These are phyloP conservation scores for Lycaon pictus DNA, from an alignment of 2,113 vertebrate genomes.

Conservation along the genomic window DNA sequence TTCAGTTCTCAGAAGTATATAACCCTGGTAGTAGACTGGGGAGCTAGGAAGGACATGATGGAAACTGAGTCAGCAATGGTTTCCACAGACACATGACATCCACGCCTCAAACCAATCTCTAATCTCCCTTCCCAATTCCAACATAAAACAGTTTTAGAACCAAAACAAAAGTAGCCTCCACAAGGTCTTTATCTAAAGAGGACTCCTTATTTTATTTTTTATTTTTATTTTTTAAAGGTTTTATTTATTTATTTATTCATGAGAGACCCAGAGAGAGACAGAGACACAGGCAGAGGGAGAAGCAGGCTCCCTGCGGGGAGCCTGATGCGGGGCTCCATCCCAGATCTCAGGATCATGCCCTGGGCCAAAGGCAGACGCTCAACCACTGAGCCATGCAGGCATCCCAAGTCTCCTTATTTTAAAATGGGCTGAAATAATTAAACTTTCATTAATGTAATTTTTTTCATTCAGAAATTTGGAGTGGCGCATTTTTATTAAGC, in stretches of 20 bases:
- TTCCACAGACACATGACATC: background rate
- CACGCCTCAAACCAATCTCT: background rate
- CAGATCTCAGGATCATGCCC: too few species aligned
- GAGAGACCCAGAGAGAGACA: too few species aligned
- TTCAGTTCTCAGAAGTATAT: background rate
- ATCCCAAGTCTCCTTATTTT: background rate
- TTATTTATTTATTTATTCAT: too few species aligned
- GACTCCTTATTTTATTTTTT: background rate
- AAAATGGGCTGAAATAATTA: background rate
- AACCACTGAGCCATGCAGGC: too few species aligned
- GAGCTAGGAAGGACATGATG: background rate
- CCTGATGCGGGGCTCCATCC: too few species aligned
- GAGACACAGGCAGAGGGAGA: too few species aligned
- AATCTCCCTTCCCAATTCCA: background rate
- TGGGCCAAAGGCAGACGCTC: too few species aligned
- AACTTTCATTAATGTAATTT: background rate
- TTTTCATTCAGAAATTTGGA: background rate
- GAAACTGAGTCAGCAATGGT: fast-evolving
- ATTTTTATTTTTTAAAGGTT: too few species aligned
- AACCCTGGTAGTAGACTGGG: background rate
- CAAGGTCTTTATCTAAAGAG: background rate
- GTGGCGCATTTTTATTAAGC: background rate
- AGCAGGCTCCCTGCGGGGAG: too few species aligned
- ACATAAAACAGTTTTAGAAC: background rate
- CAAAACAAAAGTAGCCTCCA: background rate